Percentiles rank a stretch among this genome's conserved stretches.
phyloP scores from a whole-genome alignment of 2,888 invertebrate species.

The Listrodromus nycthemerus region DNA sequence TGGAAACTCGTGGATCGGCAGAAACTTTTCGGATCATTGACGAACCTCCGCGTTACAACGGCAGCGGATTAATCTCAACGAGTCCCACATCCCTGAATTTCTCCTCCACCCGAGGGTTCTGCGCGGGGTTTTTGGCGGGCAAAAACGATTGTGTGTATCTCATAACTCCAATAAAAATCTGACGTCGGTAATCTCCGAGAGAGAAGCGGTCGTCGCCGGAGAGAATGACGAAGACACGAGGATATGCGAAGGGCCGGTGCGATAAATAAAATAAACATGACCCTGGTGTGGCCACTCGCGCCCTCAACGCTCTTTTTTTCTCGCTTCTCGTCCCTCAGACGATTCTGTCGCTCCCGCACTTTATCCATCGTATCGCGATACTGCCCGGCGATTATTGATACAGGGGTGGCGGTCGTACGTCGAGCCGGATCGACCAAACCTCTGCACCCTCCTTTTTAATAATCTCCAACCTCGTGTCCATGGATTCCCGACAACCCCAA shows the following conservation, averaged over 20 bases:
- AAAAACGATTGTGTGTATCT: conserved; percentile 46
- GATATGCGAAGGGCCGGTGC: conserved; percentile 39
- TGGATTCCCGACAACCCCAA: conserved; percentile 39
- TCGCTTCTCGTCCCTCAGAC: conserved; percentile 47
- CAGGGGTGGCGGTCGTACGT: conserved; percentile 38
- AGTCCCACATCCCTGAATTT: conserved; percentile 74
- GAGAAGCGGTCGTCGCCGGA: conserved; percentile 61
- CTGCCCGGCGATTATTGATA: conserved; percentile 69
- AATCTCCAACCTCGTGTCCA: conserved; percentile 68
- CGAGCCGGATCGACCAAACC: conserved; percentile 63
- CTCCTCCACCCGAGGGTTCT: conserved; percentile 51
- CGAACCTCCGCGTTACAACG: conserved; percentile 12
- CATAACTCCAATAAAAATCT: conserved; percentile 81
- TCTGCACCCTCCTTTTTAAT: conserved; percentile 79
- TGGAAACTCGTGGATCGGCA: background rate
- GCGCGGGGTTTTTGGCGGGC: conserved; percentile 4
- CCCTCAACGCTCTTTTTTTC: conserved; percentile 51
- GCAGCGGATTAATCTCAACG: conserved; percentile 77
- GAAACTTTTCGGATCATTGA: conserved; percentile 27
- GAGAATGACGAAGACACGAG: conserved; percentile 47
- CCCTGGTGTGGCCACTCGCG: conserved; percentile 52
- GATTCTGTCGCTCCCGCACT: conserved; percentile 32
- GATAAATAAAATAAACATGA: conserved; percentile 70
- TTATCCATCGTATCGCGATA: conserved; percentile 47
- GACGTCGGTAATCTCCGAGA: conserved; percentile 78